These are phyloP conservation scores for Gasteruption jaculator DNA, from an alignment of 2,888 invertebrate species.

Conservation along the genomic window DNA sequence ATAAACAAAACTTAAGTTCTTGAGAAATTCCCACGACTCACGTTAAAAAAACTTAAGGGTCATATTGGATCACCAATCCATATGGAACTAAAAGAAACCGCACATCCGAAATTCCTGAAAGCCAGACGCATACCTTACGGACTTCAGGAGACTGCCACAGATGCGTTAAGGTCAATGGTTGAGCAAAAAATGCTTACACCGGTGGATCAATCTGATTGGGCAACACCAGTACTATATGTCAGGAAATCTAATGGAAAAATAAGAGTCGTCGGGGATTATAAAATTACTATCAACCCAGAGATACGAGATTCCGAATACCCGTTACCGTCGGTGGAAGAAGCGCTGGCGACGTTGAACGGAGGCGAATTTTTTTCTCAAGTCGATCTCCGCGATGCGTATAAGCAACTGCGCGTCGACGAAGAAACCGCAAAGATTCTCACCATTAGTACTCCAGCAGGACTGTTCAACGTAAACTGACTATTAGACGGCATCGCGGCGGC, in stretches of 20 bases:
- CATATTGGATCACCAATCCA: constrained; percentile 12
- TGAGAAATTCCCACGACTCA: constrained; percentile 13
- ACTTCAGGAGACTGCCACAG: neutral
- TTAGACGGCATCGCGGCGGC: neutral
- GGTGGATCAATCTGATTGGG: constrained; percentile 1
- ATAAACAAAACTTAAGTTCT: constrained; percentile 7
- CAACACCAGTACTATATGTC: constrained; percentile 1
- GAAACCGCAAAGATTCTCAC: neutral
- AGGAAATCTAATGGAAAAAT: neutral
- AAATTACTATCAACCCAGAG: neutral
- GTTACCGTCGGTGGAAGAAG: neutral
- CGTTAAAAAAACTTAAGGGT: constrained; percentile 8
- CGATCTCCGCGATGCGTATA: constrained; percentile 25
- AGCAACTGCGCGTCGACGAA: constrained; percentile 26
- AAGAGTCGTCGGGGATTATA: constrained; percentile 5
- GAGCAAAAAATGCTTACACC: neutral
- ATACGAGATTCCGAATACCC: neutral
- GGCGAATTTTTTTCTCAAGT: constrained; percentile 27
- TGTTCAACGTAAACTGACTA: neutral
- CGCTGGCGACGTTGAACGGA: constrained; percentile 13
- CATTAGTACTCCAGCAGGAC: neutral
- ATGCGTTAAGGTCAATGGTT: neutral
- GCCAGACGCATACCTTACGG: neutral
- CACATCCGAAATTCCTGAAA: neutral
- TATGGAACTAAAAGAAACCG: constrained; percentile 4